Percentiles rank a stretch among this genome's conserved stretches.
These are phyloP conservation scores for Auanema sp. DNA, from an alignment of 2,888 invertebrate genomes.

Conservation along the genomic window DNA sequence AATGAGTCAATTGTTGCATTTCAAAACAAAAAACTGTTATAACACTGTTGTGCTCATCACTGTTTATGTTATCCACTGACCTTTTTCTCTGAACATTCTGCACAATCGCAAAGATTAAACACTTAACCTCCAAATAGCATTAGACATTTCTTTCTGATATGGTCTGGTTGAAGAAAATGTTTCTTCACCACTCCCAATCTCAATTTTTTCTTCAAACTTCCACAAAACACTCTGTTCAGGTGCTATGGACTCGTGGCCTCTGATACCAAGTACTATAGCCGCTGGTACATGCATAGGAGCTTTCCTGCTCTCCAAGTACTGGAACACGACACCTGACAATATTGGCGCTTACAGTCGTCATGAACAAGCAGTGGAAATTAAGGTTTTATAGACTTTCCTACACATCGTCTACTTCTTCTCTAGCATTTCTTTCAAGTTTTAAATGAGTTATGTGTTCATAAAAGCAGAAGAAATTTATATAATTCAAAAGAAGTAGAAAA, in stretches of 20 bases:
- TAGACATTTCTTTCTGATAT: neutral
- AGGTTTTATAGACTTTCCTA: no score
- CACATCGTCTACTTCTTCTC: no score
- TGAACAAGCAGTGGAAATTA: neutral
- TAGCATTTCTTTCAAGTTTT: no score
- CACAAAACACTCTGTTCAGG: neutral
- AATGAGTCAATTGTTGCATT: no score
- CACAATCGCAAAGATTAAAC: no score
- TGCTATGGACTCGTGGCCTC: constrained; percentile 3
- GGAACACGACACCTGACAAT: neutral
- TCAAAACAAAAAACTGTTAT: no score
- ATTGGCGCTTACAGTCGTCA: constrained; percentile 2
- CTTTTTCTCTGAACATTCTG: no score
- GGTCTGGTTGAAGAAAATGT: neutral
- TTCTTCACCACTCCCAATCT: neutral
- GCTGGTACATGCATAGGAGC: neutral
- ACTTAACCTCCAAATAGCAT: neutral
- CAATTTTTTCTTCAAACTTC: neutral
- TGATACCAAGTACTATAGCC: constrained; percentile 3
- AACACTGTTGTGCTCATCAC: no score
- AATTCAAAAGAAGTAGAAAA: no score
- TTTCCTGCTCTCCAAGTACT: neutral
- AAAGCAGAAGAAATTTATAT: no score
- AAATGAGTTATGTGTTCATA: no score
- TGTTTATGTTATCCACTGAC: no score